A percentile compares a stretch with the other conserved stretches of the same genome.
These are phyloP conservation scores for Entelurus aequoreus DNA, from an alignment of 2,113 vertebrate species.

Conservation along the genomic window DNA sequence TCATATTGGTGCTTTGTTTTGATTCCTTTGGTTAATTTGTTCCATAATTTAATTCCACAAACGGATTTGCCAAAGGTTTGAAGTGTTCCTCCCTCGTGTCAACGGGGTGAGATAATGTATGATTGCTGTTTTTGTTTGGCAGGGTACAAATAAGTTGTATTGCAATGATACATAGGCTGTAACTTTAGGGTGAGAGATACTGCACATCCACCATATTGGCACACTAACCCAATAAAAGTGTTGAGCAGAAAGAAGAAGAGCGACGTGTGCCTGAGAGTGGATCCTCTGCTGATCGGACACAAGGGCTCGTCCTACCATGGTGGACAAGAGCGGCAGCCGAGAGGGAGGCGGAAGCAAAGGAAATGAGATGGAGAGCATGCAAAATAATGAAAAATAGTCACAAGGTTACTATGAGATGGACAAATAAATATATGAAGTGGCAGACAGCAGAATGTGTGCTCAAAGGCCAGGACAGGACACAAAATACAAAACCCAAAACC, in stretches of 20 bases:
- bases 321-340: slow-evolving; percentile 74
- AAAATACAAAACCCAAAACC: slow-evolving; percentile 32
- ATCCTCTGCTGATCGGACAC: slow-evolving; percentile 84
- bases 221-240: slow-evolving; percentile 40
- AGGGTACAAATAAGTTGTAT: no score
- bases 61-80: no score
- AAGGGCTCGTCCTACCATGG: slow-evolving; percentile 84
- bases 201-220: not conserved
- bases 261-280: slow-evolving; percentile 72
- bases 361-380: slow-evolving; percentile 27
- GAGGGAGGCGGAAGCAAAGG: slow-evolving; percentile 53
- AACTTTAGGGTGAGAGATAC: not conserved
- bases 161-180: no score
- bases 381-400: slow-evolving; percentile 15
- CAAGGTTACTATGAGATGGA: slow-evolving; percentile 25
- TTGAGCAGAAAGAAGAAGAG: slow-evolving; percentile 79
- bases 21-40: no score
- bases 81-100: no score
- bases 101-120: no score
- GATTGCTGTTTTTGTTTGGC: no score
- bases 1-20: no score
- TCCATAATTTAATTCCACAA: no score
- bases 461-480: slow-evolving; percentile 49
- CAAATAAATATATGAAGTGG: slow-evolving; percentile 12
- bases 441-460: slow-evolving; percentile 44